Conservation (phyloP, 2,113 vertebrate species). For the Neomonachus schauinslandi region DNA sequence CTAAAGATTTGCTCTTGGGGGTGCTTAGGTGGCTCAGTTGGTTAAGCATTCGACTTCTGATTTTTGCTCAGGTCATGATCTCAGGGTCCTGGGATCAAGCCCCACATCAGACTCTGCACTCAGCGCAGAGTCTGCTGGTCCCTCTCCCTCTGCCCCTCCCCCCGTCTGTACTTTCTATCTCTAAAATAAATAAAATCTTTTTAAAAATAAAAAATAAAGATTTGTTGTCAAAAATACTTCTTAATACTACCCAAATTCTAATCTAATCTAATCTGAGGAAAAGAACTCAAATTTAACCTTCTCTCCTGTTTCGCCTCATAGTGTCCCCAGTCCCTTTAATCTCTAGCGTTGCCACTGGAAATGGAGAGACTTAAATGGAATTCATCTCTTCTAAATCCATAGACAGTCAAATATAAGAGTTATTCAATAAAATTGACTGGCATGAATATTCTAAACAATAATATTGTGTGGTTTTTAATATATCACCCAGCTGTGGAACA, state of each 20-base stretch:
- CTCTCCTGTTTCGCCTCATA: neutral
- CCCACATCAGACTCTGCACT: neutral
- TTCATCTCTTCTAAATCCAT: conserved; percentile 9
- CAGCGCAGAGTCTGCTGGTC: neutral
- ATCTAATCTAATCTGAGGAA: neutral
- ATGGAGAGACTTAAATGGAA: conserved; percentile 31
- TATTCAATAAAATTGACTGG: conserved; percentile 15
- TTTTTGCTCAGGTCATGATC: neutral
- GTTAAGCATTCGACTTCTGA: neutral
- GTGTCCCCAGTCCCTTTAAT: neutral
- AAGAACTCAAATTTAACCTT: conserved; percentile 44
- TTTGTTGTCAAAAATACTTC: conserved; percentile 26
- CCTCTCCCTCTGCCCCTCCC: neutral
- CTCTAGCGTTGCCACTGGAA: neutral
- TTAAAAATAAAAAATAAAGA: neutral
- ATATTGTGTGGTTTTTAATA: neutral
- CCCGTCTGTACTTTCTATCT: neutral
- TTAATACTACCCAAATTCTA: neutral
- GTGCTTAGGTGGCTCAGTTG: neutral
- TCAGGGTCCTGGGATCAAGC: neutral
- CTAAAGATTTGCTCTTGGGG: neutral
- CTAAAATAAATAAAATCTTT: neutral
- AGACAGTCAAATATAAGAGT: neutral
- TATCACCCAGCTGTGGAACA: neutral
- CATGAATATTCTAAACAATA: conserved; percentile 36